Base-by-base conservation (phyloP, 2,888 invertebrate genomes). In the Lottia gigantea region DNA sequence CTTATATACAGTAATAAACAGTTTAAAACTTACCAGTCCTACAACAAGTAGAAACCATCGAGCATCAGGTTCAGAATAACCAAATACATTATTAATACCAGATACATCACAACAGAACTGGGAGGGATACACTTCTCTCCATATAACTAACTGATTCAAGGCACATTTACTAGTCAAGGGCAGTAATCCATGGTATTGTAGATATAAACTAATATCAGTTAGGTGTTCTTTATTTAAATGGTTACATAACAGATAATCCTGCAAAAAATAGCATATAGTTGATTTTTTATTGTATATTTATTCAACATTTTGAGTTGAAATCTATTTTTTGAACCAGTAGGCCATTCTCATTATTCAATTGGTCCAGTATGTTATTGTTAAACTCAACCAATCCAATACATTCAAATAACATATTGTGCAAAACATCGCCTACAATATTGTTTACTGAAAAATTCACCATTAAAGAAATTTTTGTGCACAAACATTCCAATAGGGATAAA, bases 161-260 rank as follows among this genome's bases (percentile, higher is more conserved):
- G 78, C 76, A 46, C 82, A 80, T 31, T 74, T 74, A 25, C 74
- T 66, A 46, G 78, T 76, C 7, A 85, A 74, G 14, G 92, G 91
- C 46, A 95, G 90, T 69, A 96, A 89, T 2, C 94, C 94, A 81
- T 93, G 93, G 76, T 94, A 91, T 74, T 92, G 92, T 71, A 95
- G 91, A 88, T 92, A 95, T 16, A 93, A 91, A 84, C 94, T 92
- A 1, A 95, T 91, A 85, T 95, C 94, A 61, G 92, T 90, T 66
- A 95, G 90, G 87, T 95, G 94, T 73, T 92, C 92, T 69, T 93
- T 91, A 71, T 93, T 92, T 78, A 96, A 90, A 88, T 96, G 95
- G n/a, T 93, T 93, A 71, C 93, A 92, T 64, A 96, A 87, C 74
- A 96, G 89, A 86, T 93, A 93, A 23, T 93, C 93, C 79, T 92